Percentiles rank a stretch among this genome's conserved stretches.
Conservation (phyloP, 2,888 invertebrate genomes). For the Poecilus cupreus region DNA sequence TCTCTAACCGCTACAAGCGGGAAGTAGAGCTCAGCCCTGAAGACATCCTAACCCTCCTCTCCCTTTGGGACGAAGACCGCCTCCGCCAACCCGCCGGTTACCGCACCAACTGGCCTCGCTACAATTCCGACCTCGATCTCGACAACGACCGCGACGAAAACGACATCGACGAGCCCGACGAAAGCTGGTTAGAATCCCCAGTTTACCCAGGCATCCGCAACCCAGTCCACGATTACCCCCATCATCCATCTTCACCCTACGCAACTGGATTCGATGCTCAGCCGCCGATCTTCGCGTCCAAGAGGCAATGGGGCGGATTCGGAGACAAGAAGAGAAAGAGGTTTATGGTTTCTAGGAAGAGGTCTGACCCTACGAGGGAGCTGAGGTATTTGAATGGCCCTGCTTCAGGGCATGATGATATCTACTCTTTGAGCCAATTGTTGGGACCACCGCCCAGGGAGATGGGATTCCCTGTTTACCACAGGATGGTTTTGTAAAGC, state of each 20-base stretch:
- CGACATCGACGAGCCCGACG: constrained; percentile 75
- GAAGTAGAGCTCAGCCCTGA: constrained; percentile 79
- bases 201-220: constrained; percentile 71
- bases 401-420: constrained; percentile 73
- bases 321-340: constrained; percentile 71
- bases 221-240: constrained; percentile 26
- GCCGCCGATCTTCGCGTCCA: constrained; percentile 71
- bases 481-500: constrained; percentile 77
- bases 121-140: constrained; percentile 72
- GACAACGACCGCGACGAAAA: constrained; percentile 74
- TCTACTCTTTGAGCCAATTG: constrained; percentile 77
- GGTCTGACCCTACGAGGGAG: constrained; percentile 71
- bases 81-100: constrained; percentile 66
- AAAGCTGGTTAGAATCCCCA: constrained; percentile 77
- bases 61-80: constrained; percentile 78
- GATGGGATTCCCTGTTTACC: constrained; percentile 77
- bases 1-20: constrained; percentile 74
- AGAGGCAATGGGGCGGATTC: constrained; percentile 71
- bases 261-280: constrained; percentile 67
- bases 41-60: constrained; percentile 77
- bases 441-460: constrained; percentile 73
- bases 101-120: constrained; percentile 74
- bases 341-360: constrained; percentile 79
- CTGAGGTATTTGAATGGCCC: constrained; percentile 70
- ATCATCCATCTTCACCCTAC: constrained; percentile 68